Base-by-base conservation (phyloP, 2,797 vertebrate species). In the Gadopsis bispinosus region DNA sequence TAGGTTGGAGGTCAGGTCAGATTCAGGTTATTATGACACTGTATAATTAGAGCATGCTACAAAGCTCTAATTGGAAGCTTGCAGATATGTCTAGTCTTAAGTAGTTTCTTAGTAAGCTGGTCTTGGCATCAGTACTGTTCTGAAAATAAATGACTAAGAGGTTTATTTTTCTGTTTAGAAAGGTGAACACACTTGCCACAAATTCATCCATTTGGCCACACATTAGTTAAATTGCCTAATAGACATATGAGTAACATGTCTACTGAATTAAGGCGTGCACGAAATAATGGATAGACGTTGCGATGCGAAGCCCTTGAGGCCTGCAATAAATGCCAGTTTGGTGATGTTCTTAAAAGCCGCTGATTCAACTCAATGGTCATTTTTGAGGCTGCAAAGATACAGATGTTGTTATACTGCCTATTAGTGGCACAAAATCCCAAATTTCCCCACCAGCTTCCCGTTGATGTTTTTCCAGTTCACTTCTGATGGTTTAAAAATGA, bases 101-200 rank as follows among this genome's bases (percentile, higher is more conserved):
- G 75, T 72, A 43, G 78, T 83, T 82, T 73, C 70, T 73, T 43
- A 20, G 60, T 86, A 79, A 88, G 73, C 85, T 83, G 56, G 53
- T 54, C 31, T 54, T 80, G 84, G 87, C 83, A 74, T 67, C 62
- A 58, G 69, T 26, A 7, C 63, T 63, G 69, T 14, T 77, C 86
- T 87, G 67, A 85, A 87, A 91, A 87, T 87, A 87, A 84, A 75
- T 56, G 47, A 69, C 84, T 89, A 87, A 88, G 86, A 91, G 88
- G 87, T 89, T 91, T 85, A 92, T 66, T 77, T 50, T 74, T 60
- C 19, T 3, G 29, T 81, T 86, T 60, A 72, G 67, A 76, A 64
- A 76, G 69, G 50, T 17, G 20, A 80, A 73, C 61, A 63, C 55
- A 65, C 43, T 69, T 31, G 43, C 56, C 50, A 11, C 62, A 61